Percentiles rank a stretch among this genome's conserved stretches.
Conservation (phyloP, 1,140 invertebrate species). For the Cyclina sinensis region DNA sequence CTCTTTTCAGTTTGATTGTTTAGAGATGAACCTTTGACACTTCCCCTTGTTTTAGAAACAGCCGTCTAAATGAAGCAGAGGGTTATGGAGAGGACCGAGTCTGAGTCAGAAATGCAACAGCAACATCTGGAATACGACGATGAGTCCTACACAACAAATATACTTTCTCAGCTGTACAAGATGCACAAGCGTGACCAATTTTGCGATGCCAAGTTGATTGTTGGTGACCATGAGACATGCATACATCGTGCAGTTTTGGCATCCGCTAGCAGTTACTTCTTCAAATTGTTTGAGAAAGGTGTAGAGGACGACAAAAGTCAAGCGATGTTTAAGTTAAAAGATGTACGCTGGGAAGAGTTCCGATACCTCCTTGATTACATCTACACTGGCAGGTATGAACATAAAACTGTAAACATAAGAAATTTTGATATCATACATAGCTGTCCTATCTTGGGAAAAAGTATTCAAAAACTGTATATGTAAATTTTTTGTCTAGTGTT, state of each 20-base stretch:
- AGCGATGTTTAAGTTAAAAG: constrained; percentile 86
- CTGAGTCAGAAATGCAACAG: neutral
- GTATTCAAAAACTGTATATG: no score
- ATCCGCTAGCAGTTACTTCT: constrained; percentile 91
- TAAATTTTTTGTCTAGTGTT: no score
- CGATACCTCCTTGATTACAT: constrained; percentile 92
- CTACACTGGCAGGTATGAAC: constrained; percentile 90
- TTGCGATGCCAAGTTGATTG: constrained; percentile 93
- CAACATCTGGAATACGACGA: constrained; percentile 41
- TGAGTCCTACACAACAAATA: neutral
- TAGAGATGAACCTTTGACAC: neutral
- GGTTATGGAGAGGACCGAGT: constrained; percentile 17
- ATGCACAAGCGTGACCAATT: constrained; percentile 92
- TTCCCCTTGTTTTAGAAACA: neutral
- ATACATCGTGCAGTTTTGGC: constrained; percentile 93
- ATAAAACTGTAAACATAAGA: no score
- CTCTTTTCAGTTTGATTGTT: neutral
- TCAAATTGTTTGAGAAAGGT: constrained; percentile 90
- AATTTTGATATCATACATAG: no score
- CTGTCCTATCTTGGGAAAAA: no score
- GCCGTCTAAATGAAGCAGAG: constrained; percentile 9
- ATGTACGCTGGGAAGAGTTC: constrained; percentile 90
- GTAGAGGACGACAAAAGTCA: constrained; percentile 49
- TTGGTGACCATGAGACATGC: constrained; percentile 90
- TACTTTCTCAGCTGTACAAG: constrained; percentile 87